Conservation (phyloP, 2,113 vertebrate species). For the Cairina moschata region DNA sequence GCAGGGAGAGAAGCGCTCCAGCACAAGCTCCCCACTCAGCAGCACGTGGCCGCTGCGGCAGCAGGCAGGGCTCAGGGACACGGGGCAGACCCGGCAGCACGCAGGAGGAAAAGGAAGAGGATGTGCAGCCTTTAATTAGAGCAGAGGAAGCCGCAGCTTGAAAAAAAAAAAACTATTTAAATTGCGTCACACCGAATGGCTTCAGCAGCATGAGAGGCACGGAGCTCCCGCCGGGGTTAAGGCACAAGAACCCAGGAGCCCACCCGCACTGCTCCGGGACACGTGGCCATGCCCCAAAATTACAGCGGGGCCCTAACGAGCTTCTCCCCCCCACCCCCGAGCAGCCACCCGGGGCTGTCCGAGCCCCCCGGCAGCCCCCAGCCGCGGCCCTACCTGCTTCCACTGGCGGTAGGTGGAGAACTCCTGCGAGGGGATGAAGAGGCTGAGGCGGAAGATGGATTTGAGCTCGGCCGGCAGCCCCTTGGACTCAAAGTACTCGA, state of each 20-base stretch:
- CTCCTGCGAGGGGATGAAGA: slow-evolving; percentile 91
- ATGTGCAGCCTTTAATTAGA: not conserved
- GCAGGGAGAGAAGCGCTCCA: not conserved
- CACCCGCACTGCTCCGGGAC: fast-evolving
- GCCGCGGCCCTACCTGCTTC: slow-evolving; percentile 80
- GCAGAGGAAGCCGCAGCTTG: not conserved
- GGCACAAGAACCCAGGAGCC: not conserved
- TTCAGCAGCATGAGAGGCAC: not conserved
- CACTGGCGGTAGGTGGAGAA: slow-evolving; percentile 90
- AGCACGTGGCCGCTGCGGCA: not conserved
- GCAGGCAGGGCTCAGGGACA: too few species aligned
- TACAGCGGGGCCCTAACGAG: fast-evolving
- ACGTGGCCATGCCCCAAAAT: not conserved
- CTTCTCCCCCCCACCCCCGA: not conserved
- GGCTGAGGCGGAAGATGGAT: slow-evolving; percentile 90
- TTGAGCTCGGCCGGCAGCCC: slow-evolving; percentile 90
- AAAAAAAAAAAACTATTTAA: not conserved
- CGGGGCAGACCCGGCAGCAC: not conserved
- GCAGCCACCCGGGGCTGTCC: fast-evolving
- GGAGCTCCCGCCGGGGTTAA: fast-evolving
- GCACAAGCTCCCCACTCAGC: not conserved
- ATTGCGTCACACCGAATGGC: not conserved
- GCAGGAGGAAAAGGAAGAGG: slow-evolving; percentile 27
- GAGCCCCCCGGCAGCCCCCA: not conserved
- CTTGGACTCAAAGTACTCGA: slow-evolving; percentile 94